Evolutionary conservation across 2,113 vertebrate genomes (phyloP).

Genomic region (Lepisosteus osseus): DNA sequence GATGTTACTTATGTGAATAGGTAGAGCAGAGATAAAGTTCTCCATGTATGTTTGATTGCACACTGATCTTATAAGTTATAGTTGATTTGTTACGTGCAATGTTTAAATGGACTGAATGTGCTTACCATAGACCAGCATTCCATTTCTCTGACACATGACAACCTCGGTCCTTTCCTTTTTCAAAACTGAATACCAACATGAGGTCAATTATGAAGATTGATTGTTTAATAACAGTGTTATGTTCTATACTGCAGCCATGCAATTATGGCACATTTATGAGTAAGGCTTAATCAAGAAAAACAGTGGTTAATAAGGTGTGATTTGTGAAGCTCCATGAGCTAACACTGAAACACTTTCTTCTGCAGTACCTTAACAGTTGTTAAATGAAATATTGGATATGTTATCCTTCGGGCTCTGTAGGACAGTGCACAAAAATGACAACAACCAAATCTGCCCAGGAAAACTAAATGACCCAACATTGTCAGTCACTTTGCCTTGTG

Average conservation of each 20-base stretch:
- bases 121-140: constrained; percentile 19
- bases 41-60: constrained; percentile 3
- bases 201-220: constrained; percentile 24
- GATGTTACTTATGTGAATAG: neutral
- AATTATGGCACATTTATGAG: constrained; percentile 14
- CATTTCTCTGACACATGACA: constrained; percentile 17
- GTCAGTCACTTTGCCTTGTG: no score
- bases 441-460: no score
- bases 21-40: neutral
- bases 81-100: constrained; percentile 1
- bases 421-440: neutral
- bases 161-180: constrained; percentile 10
- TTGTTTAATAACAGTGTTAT: constrained; percentile 26
- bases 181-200: constrained; percentile 21
- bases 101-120: constrained; percentile 20
- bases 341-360: neutral
- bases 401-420: no score
- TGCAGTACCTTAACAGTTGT: neutral
- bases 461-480: no score
- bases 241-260: constrained; percentile 12
- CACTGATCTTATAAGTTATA: constrained; percentile 5
- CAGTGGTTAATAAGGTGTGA: constrained; percentile 13
- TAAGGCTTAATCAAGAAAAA: constrained; percentile 22
- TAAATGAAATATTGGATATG: no score
- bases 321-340: constrained; percentile 2